Conservation (phyloP, 2,888 invertebrate species). For the Camponotus fellah region DNA sequence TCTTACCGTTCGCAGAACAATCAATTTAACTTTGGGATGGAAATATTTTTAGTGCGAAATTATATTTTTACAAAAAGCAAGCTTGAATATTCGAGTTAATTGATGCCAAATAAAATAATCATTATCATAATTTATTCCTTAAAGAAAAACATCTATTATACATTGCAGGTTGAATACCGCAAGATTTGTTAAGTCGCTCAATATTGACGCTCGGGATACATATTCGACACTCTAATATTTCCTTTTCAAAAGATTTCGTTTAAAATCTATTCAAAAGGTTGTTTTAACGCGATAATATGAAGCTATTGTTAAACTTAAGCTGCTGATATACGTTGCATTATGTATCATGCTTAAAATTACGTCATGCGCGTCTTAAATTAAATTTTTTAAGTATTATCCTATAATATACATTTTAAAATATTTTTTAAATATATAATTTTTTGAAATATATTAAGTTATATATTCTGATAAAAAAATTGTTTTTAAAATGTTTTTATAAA, state of each 20-base stretch:
- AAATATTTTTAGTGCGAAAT: neutral
- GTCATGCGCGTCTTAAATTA: neutral
- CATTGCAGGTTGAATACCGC: neutral
- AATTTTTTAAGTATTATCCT: neutral
- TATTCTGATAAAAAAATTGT: neutral
- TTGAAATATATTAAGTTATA: neutral
- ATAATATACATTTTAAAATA: neutral
- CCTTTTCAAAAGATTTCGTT: neutral
- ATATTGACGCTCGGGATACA: neutral
- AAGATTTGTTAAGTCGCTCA: neutral
- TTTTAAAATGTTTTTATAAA: neutral
- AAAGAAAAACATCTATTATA: neutral
- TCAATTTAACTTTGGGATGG: neutral
- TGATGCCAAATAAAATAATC: slow-evolving; percentile 11
- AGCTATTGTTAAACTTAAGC: neutral
- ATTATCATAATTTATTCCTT: slow-evolving; percentile 36
- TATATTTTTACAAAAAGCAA: neutral
- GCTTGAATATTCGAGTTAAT: neutral
- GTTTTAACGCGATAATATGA: neutral
- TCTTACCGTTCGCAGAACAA: slow-evolving; percentile 11
- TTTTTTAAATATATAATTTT: neutral
- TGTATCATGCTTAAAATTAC: slow-evolving; percentile 11
- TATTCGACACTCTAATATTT: neutral
- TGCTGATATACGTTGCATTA: neutral
- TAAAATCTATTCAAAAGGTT: neutral